Conservation (phyloP, 2,113 vertebrate genomes). For the Pimephales promelas region DNA sequence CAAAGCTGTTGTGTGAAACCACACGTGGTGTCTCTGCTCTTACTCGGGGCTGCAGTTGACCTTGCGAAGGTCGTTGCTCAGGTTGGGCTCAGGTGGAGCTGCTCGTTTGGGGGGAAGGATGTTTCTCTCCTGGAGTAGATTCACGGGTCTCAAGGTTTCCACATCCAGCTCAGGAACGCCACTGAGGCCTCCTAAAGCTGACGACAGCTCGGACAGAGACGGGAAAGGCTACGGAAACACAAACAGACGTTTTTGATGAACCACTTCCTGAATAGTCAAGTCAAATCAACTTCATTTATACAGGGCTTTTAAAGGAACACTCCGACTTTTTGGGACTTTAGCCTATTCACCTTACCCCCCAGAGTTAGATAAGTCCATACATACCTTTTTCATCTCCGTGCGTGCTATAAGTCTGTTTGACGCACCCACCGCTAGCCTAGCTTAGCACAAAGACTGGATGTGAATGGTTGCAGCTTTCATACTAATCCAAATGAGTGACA, state of each 20-base stretch:
- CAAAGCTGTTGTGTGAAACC: neutral
- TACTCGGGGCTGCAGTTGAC: constrained; percentile 96
- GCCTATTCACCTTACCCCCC: too few species aligned
- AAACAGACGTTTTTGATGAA: neutral
- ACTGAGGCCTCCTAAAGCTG: constrained; percentile 87
- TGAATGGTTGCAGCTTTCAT: too few species aligned
- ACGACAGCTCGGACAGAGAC: constrained; percentile 85
- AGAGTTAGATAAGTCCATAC: too few species aligned
- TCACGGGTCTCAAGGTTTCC: constrained; percentile 87
- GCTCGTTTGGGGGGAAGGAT: constrained; percentile 83
- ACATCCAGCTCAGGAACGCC: constrained; percentile 88
- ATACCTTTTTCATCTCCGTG: too few species aligned
- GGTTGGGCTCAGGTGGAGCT: constrained; percentile 87
- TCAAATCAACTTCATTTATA: too few species aligned
- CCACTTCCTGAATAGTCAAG: neutral
- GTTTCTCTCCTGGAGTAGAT: constrained; percentile 90
- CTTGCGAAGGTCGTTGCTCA: constrained; percentile 89
- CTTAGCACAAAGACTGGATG: too few species aligned
- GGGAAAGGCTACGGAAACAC: constrained; percentile 82
- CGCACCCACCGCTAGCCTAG: too few species aligned
- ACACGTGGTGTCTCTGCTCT: constrained; percentile 54
- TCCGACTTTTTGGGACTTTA: too few species aligned
- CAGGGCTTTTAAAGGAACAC: too few species aligned
- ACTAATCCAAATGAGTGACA: too few species aligned
- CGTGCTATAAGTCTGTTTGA: too few species aligned